Evolutionary conservation across 2,113 vertebrate genomes (phyloP), one percentile per base, ranked within the genome.

Genomic region (Cephalopterus ornatus): DNA sequence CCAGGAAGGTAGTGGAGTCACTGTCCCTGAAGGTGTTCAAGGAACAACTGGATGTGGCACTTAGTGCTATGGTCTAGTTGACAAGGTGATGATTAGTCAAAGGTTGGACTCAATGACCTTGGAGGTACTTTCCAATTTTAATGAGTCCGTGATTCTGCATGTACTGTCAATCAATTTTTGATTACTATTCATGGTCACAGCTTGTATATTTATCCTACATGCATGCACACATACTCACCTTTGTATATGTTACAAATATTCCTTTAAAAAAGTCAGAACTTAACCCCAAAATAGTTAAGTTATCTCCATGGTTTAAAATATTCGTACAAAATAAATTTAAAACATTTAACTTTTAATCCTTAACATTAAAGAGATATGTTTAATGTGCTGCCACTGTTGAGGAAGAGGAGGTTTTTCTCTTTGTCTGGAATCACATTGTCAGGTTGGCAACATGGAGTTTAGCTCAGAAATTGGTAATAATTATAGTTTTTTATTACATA

Each of bases 341-440:
- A 68, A 4, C 2, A 19, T 56, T 56, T 44, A 19, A 52, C 11
- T 12, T 58, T 65, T 56, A 59, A 42, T 47, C 10, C 3, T 30
- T 62, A 71, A 58, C 2, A 26, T 78, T 47, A 74, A 42, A 44
- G 2, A 52, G 2, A 16, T 21, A 8, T 35, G 19, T 66, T 61
- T 44, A n/a, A 18, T 1, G 0, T 53, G 5, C 1, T 73, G 66
- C 5, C 23, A n/a, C 12, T 67, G 2, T 7, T 27, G 12, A 13
- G 6, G 13, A 80, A 56, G 2, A 46, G 3, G 9, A 67, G 8
- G 5, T 55, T 86, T 72, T 53, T 61, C 6, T 27, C 22, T 74
- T 74, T 85, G 10, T 66, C 22, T 79, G 37, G 8, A 65, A 65
- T 65, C 30, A 35, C 9, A 33, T 33, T 55, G 53, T 59, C 14